phyloP scores from a whole-genome alignment of 2,888 invertebrate species.

The Pomacea canaliculata region DNA sequence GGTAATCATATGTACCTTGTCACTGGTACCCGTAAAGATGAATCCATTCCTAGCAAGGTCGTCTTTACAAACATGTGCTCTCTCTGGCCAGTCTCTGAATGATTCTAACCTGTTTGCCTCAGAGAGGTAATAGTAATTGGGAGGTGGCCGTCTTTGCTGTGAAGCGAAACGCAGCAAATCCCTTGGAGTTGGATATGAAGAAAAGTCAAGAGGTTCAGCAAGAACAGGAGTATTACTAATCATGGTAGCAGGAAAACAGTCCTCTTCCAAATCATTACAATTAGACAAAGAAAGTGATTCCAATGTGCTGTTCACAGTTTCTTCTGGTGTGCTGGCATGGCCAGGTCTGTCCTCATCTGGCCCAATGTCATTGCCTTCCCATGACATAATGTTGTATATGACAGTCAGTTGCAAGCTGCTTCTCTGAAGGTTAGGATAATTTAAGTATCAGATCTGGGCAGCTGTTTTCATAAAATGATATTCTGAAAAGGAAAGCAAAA shows the following conservation, averaged over 20 bases:
- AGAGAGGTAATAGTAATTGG: conserved; percentile 4
- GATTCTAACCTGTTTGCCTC: conserved; percentile 23
- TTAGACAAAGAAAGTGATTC: conserved; percentile 2
- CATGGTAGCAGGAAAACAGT: not conserved
- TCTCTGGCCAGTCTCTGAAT: conserved; percentile 22
- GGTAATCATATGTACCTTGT: conserved; percentile 76
- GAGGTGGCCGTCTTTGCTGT: not conserved
- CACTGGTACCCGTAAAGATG: conserved; percentile 82
- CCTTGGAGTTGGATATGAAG: not conserved
- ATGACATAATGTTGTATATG: too few species aligned
- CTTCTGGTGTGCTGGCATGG: not conserved
- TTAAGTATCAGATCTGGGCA: too few species aligned
- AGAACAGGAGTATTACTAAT: not conserved
- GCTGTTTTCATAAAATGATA: too few species aligned
- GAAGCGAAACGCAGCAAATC: not conserved
- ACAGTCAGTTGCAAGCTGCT: too few species aligned
- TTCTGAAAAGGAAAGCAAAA: too few species aligned
- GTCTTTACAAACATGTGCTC: conserved; percentile 31
- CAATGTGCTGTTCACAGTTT: not conserved
- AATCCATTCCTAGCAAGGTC: conserved; percentile 90
- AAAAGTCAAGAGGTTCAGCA: conserved; percentile 25
- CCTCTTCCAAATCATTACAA: not conserved
- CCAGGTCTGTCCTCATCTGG: conserved; percentile 26
- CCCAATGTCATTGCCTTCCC: conserved; percentile 22
- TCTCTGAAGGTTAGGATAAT: too few species aligned